These are phyloP conservation scores for Emmelina monodactyla DNA, from an alignment of 2,888 invertebrate genomes.

Conservation along the genomic window DNA sequence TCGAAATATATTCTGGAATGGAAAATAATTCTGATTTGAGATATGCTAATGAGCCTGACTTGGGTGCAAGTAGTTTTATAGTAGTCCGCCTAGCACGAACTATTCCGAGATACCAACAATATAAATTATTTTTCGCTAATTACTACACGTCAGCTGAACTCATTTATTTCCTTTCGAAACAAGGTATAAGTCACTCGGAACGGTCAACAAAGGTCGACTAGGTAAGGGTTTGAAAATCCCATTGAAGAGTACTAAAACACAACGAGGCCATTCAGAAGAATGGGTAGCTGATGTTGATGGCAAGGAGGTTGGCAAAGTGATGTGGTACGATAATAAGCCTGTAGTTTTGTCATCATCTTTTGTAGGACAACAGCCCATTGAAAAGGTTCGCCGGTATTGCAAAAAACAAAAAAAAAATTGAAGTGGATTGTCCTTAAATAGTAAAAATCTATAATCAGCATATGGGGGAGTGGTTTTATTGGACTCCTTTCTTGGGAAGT, in stretches of 20 bases:
- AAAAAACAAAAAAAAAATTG: conserved; percentile 14
- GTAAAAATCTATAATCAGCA: conserved; percentile 11
- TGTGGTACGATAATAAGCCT: conserved; percentile 15
- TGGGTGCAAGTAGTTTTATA: conserved; percentile 2
- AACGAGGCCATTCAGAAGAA: conserved; percentile 14
- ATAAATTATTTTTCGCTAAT: conserved; percentile 15
- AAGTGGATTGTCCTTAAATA: conserved; percentile 13
- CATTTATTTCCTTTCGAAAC: conserved; percentile 13
- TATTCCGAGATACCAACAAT: conserved; percentile 5
- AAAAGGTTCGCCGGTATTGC: conserved; percentile 9
- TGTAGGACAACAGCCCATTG: conserved; percentile 12
- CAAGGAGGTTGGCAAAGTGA: conserved; percentile 6
- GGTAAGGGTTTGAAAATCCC: conserved; percentile 13
- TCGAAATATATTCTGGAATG: conserved; percentile 14
- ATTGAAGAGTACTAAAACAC: conserved; percentile 7
- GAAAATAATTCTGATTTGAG: neutral
- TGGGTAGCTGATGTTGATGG: conserved; percentile 9
- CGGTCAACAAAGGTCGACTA: conserved; percentile 12
- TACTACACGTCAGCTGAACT: conserved; percentile 15
- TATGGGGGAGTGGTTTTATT: conserved; percentile 16
- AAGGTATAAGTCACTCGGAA: conserved; percentile 13
- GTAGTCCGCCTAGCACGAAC: conserved; percentile 2
- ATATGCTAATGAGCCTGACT: conserved; percentile 1
- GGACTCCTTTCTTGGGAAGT: conserved; percentile 13
- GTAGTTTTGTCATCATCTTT: conserved; percentile 14